Evolutionary conservation across 2,113 vertebrate genomes (phyloP).

Genomic region (Cyanistes caeruleus): DNA sequence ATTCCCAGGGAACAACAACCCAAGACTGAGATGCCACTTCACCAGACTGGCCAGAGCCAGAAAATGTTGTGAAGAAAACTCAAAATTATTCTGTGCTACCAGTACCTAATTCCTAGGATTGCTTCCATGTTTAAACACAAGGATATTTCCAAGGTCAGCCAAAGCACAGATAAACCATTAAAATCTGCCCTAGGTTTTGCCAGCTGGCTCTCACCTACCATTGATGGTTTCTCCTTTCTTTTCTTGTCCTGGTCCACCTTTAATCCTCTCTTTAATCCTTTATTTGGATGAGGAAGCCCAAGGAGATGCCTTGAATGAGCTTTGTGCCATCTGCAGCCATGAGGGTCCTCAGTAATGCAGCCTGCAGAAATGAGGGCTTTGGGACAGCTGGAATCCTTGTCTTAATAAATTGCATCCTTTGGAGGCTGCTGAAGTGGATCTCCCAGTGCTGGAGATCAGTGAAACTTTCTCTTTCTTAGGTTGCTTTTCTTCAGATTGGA

Average conservation of each 20-base stretch:
- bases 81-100: not conserved
- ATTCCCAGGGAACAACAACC: not conserved
- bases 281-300: not conserved
- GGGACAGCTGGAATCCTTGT: not conserved
- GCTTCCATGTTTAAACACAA: not conserved
- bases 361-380: not conserved
- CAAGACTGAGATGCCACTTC: not conserved
- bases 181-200: not conserved
- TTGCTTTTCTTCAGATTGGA: not conserved
- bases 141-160: not conserved
- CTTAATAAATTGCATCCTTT: constrained; percentile 24
- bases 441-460: not conserved
- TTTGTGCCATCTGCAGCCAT: not conserved
- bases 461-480: not conserved
- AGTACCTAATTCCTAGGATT: not conserved
- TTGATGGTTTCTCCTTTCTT: not conserved
- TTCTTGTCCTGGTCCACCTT: not conserved
- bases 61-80: not conserved
- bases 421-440: not conserved
- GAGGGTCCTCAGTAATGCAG: not conserved
- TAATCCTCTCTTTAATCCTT: not conserved
- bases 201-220: accelerated
- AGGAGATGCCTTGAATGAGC: not conserved
- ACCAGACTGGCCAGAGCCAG: not conserved
- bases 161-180: not conserved